Base-by-base conservation (phyloP, 2,797 vertebrate species). In the Acanthiza pusilla region DNA sequence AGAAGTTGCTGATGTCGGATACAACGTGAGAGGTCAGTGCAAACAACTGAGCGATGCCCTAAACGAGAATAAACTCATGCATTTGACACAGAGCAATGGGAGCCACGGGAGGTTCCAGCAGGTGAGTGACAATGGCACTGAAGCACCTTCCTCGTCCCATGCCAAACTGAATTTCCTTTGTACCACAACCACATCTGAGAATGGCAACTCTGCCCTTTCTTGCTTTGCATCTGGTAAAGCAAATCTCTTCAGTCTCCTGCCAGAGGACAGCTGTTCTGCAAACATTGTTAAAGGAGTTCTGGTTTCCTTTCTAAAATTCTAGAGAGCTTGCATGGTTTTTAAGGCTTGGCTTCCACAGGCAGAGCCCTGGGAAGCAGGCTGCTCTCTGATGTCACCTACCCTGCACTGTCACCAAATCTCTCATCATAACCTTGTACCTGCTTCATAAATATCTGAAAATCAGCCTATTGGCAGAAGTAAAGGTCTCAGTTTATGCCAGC, bases 1-100 rank as follows among this genome's bases (percentile, higher is more conserved):
- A 97, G 95, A 95, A 92, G 90, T 94, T 88, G 95, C 91, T 79
- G 88, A 80, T 83, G 89, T 91, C 72, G 86, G 82, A 96, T 96
- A 96, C 95, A 93, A 88, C 91, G 55, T 91, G 97, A 90, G 63
- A 92, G 95, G 95, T 94, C 91, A 53, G 76, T 88, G 94, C 91
- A 89, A 92, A 96, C 90, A 88, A 81, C 85, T 58, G 85, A 84
- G 89, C 38, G 85, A 96, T 85, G 95, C 83, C 94, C 72, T 81
- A 22, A 70, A 85, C 61, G 47, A 77, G 90, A 94, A 94, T 48
- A 87, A 94, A 93, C 82, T 80, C 94, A 94, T 96, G 96, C 95
- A 88, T 54, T 65, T 54, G 89, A 82, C 92, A 77, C 5, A 73
- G 89, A 63, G 91, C 32, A 22, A 83, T 40, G 88, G 50, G 79